Base-by-base conservation (phyloP, 1,140 invertebrate species). In the Leptinotarsa lineolata region DNA sequence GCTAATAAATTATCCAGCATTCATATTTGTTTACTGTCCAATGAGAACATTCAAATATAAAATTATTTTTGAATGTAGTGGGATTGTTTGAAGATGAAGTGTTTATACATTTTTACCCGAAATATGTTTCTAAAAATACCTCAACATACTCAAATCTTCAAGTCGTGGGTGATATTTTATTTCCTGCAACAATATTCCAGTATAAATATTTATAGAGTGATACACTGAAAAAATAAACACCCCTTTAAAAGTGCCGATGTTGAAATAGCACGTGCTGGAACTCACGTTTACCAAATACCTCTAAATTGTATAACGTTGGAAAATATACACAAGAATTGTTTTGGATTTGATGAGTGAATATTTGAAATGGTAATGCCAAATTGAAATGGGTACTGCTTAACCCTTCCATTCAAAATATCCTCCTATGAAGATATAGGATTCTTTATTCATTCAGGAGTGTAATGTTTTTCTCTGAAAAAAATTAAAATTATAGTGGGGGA, bases 31-130 rank as follows among this genome's bases (percentile, higher is more conserved):
- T 68, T 68, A 68, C 67, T n/a, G 46, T 20, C 13, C 67, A 18
- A 12, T 54, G 3, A n/a, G n/a, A 18, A 68, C 13, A 21, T n/a
- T 44, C 15, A 13, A 39, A 30, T 71, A 11, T 71, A 63, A n/a
- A 59, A 60, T 59, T 72, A 72, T 75, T 72, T 60, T 72, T 60
- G 58, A 65, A 54, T 69, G 68, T 44, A 64, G 68, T 66, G 66
- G 64, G 70, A 72, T 70, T 54, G 24, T 60, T 65, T 22, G 39
- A 72, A 69, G 68, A 75, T 73, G 63, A 46, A 59, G 18, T 68
- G 59, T 69, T 69, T 72, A 30, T 61, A 69, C 72, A 60, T 69
- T 65, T 65, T 65, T 65, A 65, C 30, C 16, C 11, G 63, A 65
- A 65, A 22, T 22, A 18, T 39, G 18, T 65, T 65, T 24, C 63